Evolutionary conservation across 2,797 vertebrate species (phyloP).

Genomic region (Pangasius larnaudii): DNA sequence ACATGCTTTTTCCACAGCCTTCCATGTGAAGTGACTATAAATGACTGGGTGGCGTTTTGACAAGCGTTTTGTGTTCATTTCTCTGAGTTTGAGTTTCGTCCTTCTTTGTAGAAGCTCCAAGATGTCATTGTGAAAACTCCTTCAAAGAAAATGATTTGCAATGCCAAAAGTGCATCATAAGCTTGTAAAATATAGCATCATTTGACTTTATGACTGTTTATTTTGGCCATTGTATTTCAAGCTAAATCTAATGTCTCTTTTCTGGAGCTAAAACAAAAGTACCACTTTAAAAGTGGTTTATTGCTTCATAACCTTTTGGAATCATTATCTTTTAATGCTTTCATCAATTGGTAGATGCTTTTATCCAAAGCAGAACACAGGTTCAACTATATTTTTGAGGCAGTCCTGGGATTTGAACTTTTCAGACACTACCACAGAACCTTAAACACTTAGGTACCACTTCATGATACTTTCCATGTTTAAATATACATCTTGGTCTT

Average conservation of each 20-base stretch:
- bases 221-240: background rate
- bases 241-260: constrained; percentile 3
- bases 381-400: background rate
- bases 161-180: background rate
- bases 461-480: background rate
- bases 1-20: background rate
- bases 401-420: background rate
- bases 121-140: background rate
- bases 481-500: background rate
- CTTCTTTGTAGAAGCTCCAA: background rate
- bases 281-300: background rate
- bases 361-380: background rate
- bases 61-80: background rate
- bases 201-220: background rate
- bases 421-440: background rate
- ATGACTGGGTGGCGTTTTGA: constrained; percentile 6
- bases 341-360: background rate
- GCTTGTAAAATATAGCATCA: background rate
- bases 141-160: background rate
- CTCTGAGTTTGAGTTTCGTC: background rate
- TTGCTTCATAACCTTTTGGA: background rate
- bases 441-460: too few species aligned
- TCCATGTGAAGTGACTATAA: background rate
- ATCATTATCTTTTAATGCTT: background rate
- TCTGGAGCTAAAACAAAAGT: background rate